phyloP scores from a whole-genome alignment of 2,113 vertebrate species.

The Pao palembangensis region DNA sequence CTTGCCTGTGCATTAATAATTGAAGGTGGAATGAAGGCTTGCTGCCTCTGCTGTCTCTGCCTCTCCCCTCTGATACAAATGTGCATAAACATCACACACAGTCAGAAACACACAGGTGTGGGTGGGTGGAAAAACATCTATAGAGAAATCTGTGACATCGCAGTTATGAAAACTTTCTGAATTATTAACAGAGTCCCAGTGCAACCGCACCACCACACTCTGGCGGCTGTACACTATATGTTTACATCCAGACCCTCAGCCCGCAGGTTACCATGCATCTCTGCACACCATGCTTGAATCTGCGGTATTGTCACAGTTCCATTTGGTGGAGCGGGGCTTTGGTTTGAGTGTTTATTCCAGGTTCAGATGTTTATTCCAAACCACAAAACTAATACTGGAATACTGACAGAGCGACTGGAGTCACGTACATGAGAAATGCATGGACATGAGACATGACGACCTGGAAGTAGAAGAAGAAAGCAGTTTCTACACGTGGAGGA shows the following conservation, averaged over 20 bases:
- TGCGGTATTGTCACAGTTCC: conserved; percentile 18
- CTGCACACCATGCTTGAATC: conserved; percentile 13
- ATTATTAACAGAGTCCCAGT: conserved; percentile 45
- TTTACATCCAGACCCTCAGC: conserved; percentile 11
- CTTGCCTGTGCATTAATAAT: conserved; percentile 57
- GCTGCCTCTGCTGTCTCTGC: conserved; percentile 10
- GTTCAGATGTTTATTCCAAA: too few species aligned
- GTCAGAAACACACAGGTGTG: conserved; percentile 18
- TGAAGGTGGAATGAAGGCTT: conserved; percentile 27
- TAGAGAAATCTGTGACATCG: conserved; percentile 48
- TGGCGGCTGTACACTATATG: background rate
- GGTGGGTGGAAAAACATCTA: conserved; percentile 20
- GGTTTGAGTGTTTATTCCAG: too few species aligned
- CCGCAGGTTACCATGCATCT: conserved; percentile 17
- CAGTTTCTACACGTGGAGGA: too few species aligned
- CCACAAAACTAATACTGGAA: too few species aligned
- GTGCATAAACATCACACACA: conserved; percentile 22
- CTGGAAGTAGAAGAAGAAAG: too few species aligned
- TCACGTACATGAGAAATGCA: too few species aligned
- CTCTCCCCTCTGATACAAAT: conserved; percentile 26
- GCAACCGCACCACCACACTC: conserved; percentile 9
- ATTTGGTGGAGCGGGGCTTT: background rate
- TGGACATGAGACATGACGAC: too few species aligned
- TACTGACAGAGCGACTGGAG: too few species aligned
- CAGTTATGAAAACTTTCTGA: conserved; percentile 45